These are phyloP conservation scores for Aphelinus certus DNA, from an alignment of 1,140 invertebrate genomes.

Conservation along the genomic window DNA sequence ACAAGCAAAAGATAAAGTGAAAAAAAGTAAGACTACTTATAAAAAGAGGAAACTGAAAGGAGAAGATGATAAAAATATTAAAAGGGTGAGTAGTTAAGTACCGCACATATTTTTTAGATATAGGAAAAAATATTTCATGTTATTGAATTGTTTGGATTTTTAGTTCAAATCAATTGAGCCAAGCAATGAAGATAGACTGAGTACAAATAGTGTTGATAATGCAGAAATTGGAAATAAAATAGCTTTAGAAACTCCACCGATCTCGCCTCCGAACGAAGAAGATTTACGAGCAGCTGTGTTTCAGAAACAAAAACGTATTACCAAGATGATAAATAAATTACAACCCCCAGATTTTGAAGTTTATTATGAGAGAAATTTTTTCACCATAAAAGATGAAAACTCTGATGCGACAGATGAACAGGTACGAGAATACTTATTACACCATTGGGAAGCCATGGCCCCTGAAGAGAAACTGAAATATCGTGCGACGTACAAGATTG, in stretches of 20 bases:
- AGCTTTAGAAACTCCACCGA: conserved; percentile 38
- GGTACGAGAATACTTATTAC: conserved; percentile 62
- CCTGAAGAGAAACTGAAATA: conserved; percentile 38
- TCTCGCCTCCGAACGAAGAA: conserved; percentile 33
- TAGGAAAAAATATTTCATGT: background rate
- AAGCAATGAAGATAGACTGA: conserved; percentile 14
- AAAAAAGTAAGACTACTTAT: conserved; percentile 22
- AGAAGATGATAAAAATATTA: conserved; percentile 7
- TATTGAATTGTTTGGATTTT: conserved; percentile 10
- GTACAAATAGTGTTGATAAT: conserved; percentile 19
- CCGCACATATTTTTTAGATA: background rate
- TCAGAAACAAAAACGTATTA: conserved; percentile 37
- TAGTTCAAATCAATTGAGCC: conserved; percentile 22
- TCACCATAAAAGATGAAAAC: conserved; percentile 62
- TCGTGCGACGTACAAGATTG: conserved; percentile 34
- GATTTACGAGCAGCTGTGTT: conserved; percentile 16
- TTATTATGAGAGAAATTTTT: conserved; percentile 62
- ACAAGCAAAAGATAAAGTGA: conserved; percentile 26
- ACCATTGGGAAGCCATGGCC: conserved; percentile 61
- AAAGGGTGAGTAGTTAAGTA: conserved; percentile 24
- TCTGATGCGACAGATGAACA: conserved; percentile 60
- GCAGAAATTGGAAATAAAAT: conserved; percentile 25
- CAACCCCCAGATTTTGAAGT: conserved; percentile 58
- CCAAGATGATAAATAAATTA: conserved; percentile 38
- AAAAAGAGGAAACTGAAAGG: conserved; percentile 37